Conservation (phyloP, 2,113 vertebrate species). For the Oncorhynchus keta region DNA sequence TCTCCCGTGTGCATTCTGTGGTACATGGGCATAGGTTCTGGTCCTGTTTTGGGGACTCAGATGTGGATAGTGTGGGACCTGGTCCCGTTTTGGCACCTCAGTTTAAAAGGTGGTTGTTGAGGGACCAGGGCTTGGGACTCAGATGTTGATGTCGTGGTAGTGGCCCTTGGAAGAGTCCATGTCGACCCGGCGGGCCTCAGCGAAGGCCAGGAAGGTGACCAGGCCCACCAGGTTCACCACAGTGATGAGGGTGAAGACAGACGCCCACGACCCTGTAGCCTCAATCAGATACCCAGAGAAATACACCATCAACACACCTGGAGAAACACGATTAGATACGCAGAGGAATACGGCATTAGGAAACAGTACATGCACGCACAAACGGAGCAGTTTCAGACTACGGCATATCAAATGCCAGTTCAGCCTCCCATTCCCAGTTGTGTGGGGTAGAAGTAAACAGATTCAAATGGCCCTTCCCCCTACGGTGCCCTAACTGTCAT, state of each 20-base stretch:
- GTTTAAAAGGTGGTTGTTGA: background rate
- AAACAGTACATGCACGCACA: background rate
- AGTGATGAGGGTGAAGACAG: constrained; percentile 87
- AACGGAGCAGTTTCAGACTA: background rate
- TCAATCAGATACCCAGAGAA: constrained; percentile 92
- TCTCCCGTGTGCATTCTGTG: constrained; percentile 17
- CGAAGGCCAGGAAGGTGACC: constrained; percentile 83
- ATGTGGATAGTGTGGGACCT: background rate
- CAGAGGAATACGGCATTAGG: background rate
- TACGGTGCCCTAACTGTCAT: constrained; percentile 43
- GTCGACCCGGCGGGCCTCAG: constrained; percentile 88
- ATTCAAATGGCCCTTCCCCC: background rate
- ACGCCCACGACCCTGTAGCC: constrained; percentile 85
- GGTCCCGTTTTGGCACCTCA: background rate
- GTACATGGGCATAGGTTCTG: background rate
- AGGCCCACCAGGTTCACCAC: constrained; percentile 86
- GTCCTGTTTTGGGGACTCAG: too few relatives aligned
- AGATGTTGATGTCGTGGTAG: constrained; percentile 71
- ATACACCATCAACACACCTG: constrained; percentile 92
- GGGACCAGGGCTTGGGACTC: constrained; percentile 6
- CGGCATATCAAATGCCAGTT: background rate
- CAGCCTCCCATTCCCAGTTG: too few relatives aligned
- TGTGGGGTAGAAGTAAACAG: too few relatives aligned
- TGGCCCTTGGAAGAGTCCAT: constrained; percentile 67
- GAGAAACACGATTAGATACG: background rate